Conservation (phyloP, 2,888 invertebrate species). For the Acleris sparsana region DNA sequence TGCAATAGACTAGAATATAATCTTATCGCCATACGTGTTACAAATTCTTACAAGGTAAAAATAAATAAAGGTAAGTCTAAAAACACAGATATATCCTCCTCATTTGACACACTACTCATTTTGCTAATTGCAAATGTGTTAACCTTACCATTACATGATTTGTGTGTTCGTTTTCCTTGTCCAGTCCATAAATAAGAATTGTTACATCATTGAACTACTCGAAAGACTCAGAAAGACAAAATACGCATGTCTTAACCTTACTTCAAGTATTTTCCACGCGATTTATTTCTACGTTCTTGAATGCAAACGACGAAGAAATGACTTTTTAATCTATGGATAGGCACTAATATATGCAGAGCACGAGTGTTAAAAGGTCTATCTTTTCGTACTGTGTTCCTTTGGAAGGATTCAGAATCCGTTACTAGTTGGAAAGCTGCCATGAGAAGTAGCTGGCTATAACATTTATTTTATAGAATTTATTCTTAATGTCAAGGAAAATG, state of each 20-base stretch:
- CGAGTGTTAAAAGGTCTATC: slow-evolving; percentile 10
- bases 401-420: slow-evolving; percentile 13
- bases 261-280: slow-evolving; percentile 12
- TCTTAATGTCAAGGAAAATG: too few species aligned
- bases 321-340: slow-evolving; percentile 30
- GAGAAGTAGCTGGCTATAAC: not conserved
- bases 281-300: slow-evolving; percentile 17
- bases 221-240: not conserved
- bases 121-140: too few species aligned
- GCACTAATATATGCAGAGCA: slow-evolving; percentile 16
- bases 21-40: too few species aligned
- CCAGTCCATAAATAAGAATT: too few species aligned
- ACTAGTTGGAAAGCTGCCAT: slow-evolving; percentile 17
- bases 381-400: slow-evolving; percentile 3
- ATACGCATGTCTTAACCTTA: not conserved
- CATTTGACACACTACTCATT: too few species aligned
- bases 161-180: too few species aligned
- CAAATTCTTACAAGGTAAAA: too few species aligned
- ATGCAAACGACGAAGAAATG: slow-evolving; percentile 26
- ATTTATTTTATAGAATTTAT: not conserved
- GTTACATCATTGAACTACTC: too few species aligned
- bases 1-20: too few species aligned
- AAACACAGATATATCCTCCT: too few species aligned
- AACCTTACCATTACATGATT: too few species aligned
- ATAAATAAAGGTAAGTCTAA: too few species aligned